These are phyloP conservation scores for Micromesistius poutassou DNA, from an alignment of 2,797 vertebrate species.

Conservation along the genomic window DNA sequence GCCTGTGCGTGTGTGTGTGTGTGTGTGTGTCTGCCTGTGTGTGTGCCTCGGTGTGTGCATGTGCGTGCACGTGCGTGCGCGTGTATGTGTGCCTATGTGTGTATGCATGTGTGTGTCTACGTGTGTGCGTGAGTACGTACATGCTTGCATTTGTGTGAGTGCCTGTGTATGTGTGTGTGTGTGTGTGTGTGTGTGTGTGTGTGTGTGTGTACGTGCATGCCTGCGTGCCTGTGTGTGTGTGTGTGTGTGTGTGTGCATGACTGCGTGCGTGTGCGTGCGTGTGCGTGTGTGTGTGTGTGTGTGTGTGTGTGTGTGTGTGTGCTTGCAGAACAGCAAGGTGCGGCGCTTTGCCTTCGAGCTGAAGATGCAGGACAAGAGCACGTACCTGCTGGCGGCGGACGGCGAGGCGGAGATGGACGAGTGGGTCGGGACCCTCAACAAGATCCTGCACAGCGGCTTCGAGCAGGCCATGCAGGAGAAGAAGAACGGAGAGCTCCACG, in stretches of 20 bases:
- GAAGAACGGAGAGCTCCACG: constrained; percentile 88
- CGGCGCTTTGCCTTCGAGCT: constrained; percentile 95
- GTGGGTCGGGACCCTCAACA: constrained; percentile 91
- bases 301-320: neutral
- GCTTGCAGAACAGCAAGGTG: constrained; percentile 89
- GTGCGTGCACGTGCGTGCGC: neutral
- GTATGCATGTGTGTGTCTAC: neutral
- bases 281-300: neutral
- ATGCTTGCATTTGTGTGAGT: constrained; percentile 49
- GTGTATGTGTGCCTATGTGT: constrained; percentile 30
- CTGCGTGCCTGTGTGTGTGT: neutral
- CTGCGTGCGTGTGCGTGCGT: neutral
- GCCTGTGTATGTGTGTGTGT: neutral
- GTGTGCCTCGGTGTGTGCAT: neutral
- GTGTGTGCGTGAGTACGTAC: neutral
- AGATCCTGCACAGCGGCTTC: constrained; percentile 95
- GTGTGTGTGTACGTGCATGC: constrained; percentile 28
- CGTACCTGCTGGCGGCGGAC: constrained; percentile 92
- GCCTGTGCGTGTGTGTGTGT: neutral
- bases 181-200: neutral
- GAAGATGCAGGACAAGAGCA: constrained; percentile 99
- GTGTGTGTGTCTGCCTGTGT: constrained; percentile 21
- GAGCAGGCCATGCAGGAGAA: constrained; percentile 96
- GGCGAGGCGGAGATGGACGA: constrained; percentile 95
- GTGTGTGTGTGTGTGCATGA: neutral